phyloP scores from a whole-genome alignment of 2,113 vertebrate genomes.

The Scartelaos histophorus region DNA sequence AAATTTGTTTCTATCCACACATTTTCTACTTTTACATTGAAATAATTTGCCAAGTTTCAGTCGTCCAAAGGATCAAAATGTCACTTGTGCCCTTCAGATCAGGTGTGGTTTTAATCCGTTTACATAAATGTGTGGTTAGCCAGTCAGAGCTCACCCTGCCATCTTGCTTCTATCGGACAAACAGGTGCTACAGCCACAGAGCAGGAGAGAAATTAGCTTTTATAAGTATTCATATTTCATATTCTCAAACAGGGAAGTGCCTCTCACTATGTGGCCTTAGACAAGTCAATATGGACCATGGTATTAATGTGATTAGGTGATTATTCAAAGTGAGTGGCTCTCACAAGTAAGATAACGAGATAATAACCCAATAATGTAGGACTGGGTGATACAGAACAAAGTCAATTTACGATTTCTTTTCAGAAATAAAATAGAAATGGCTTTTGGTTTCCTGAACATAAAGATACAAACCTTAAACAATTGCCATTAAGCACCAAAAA shows the following conservation, averaged over 20 bases:
- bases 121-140: neutral
- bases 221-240: neutral
- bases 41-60: neutral
- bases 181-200: neutral
- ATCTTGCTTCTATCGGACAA: neutral
- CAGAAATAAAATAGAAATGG: too few species aligned
- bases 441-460: too few species aligned
- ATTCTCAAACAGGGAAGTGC: constrained; percentile 33
- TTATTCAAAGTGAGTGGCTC: too few species aligned
- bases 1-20: too few species aligned
- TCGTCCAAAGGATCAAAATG: neutral
- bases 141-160: neutral
- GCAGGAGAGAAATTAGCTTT: too few species aligned
- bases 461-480: too few species aligned
- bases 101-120: neutral
- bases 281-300: neutral
- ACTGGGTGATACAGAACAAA: too few species aligned
- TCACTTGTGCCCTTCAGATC: neutral
- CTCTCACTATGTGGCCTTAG: constrained; percentile 34
- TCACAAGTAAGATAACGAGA: too few species aligned
- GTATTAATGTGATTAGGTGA: neutral
- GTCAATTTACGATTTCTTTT: too few species aligned
- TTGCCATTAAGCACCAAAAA: too few species aligned
- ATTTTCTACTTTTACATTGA: neutral
- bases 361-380: too few species aligned